Evolutionary conservation across 2,797 vertebrate species (phyloP), one percentile per base, ranked within the genome.

Genomic region (Sebastes flavidus): DNA sequence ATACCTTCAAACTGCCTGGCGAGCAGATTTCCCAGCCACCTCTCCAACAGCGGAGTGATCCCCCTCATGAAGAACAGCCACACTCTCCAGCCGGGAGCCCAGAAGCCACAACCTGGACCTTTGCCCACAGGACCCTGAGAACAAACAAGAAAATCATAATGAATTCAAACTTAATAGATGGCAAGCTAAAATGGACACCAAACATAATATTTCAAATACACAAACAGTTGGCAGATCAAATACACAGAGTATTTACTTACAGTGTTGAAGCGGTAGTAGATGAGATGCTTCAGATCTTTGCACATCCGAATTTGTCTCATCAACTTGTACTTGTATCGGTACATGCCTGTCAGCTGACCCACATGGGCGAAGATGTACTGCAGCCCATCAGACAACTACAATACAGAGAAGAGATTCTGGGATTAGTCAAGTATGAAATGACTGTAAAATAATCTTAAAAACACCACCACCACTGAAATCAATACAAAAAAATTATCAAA

Each of bases 1-100:
- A 58, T 32, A 98, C 99, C 99, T 97, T 99, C 99, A 91, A 99
- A 99, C 94, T 99, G 99, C 83, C 99, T 97, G 89, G 99, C 99
- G 90, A 99, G 95, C 82, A 99, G 96, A 95, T 99, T 99, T 38
- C 99, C 99, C 16, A 99, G 96, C 99, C 99, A 99, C 36, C 99
- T 97, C 86, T 99, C 99, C 92, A 99, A 91, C 90, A 99, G 94
- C 0, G 99, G 99, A 0, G 99, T 99, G 91, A 99, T 99, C 62
- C 99, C 99, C 56, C 99, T 96, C 99, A 99, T 99, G 93, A 99
- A 99, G 92, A 99, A 99, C 59, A 99, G 95, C 99, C 99, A 99
- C 36, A 99, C 99, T 72, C 99, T 96, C 99, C 99, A 99, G 38
- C 99, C 99, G 1, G 99, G 96, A 83, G 97, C 98, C 99, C 99